Conservation (phyloP, 2,888 invertebrate genomes). For the Tholera decimalis region DNA sequence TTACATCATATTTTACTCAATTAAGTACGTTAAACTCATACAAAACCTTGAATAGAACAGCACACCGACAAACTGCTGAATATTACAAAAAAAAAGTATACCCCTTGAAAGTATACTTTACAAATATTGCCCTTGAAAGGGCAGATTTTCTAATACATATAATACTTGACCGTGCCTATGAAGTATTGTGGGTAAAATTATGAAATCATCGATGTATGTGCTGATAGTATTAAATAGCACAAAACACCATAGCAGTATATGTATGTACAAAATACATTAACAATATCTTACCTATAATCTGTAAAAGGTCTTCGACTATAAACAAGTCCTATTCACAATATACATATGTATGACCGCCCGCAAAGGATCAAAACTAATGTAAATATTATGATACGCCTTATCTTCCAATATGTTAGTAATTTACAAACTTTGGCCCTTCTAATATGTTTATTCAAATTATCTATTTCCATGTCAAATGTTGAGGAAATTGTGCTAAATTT, state of each 20-base stretch:
- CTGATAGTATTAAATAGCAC: no score
- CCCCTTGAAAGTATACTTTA: not conserved
- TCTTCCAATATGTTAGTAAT: constrained; percentile 26
- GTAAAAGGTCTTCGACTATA: not conserved
- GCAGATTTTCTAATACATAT: no score
- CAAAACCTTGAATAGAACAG: not conserved
- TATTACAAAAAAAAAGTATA: not conserved
- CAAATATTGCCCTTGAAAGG: no score
- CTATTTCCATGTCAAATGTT: constrained; percentile 12
- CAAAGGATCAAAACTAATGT: constrained; percentile 64
- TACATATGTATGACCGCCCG: constrained; percentile 55
- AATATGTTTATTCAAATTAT: constrained; percentile 10
- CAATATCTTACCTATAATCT: not conserved
- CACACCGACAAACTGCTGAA: not conserved
- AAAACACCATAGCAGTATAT: no score
- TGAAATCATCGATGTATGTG: no score
- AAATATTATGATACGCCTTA: constrained; percentile 70
- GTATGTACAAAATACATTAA: not conserved
- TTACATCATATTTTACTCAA: not conserved
- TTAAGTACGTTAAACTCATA: not conserved
- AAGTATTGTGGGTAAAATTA: no score
- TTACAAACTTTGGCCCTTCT: constrained; percentile 50
- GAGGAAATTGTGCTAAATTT: constrained; percentile 7
- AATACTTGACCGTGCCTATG: not conserved
- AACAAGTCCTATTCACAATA: not conserved